Conservation (phyloP, 2,888 invertebrate species). For the Epinotia demarniana region DNA sequence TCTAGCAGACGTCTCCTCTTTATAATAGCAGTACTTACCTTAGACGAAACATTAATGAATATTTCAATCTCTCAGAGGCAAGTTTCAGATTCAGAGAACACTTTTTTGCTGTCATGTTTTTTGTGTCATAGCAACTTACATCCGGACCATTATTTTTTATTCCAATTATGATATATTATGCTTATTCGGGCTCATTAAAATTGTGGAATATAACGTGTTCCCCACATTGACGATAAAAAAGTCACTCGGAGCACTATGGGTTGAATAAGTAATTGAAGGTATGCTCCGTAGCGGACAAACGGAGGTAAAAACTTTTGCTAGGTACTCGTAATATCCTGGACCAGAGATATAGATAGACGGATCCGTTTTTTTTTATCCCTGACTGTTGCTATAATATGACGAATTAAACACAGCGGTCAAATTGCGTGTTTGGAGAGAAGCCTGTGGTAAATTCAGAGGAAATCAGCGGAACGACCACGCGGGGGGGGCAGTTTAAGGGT, state of each 20-base stretch:
- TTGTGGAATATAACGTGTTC: not conserved
- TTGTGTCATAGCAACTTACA: not conserved
- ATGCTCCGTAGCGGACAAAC: not conserved
- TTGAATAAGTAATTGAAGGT: conserved; percentile 4
- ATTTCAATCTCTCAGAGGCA: not conserved
- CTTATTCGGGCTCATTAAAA: conserved; percentile 4
- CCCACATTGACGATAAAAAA: not conserved
- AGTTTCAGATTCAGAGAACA: not conserved
- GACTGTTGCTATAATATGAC: no score
- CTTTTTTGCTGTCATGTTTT: conserved; percentile 4
- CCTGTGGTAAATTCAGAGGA: no score
- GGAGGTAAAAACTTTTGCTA: not conserved
- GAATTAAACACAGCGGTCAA: no score
- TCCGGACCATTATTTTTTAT: conserved; percentile 35
- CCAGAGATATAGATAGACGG: not conserved
- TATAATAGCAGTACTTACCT: no score
- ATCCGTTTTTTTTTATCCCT: no score
- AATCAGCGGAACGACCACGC: no score
- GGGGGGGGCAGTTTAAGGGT: no score
- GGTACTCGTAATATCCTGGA: not conserved
- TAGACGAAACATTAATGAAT: no score
- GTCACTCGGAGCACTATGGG: not conserved
- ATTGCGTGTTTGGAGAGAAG: no score
- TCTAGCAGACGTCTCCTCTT: no score
- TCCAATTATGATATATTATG: conserved; percentile 7